Conservation (phyloP, 2,797 vertebrate species). For the Gorsachius magnificus region DNA sequence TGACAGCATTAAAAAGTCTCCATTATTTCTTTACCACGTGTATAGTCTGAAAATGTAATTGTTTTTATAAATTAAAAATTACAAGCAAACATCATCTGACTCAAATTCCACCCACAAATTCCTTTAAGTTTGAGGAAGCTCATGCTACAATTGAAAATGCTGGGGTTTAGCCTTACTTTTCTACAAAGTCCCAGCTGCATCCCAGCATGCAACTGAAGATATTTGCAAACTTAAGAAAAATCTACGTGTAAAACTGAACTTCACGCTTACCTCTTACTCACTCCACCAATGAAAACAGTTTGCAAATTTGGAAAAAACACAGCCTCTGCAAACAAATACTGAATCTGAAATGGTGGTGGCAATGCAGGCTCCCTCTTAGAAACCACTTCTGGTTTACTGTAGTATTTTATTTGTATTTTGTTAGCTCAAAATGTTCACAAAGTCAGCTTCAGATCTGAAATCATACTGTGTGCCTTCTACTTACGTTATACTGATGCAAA, state of each 20-base stretch:
- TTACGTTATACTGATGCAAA: conserved; percentile 91
- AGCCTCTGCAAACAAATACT: background rate
- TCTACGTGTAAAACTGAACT: background rate
- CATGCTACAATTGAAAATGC: background rate
- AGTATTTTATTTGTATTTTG: background rate
- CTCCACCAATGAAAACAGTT: background rate
- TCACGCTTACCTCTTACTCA: background rate
- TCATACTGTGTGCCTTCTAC: background rate
- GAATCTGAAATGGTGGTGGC: background rate
- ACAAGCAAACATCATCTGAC: background rate
- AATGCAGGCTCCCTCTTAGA: background rate
- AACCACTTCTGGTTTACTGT: background rate
- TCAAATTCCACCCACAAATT: background rate
- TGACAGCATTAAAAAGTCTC: background rate
- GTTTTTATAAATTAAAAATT: background rate
- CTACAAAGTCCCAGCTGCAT: background rate
- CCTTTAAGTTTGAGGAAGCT: background rate
- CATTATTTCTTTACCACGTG: background rate
- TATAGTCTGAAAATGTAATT: background rate
- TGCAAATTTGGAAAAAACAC: background rate
- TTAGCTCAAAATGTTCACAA: background rate
- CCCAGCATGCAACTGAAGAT: background rate
- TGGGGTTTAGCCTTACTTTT: background rate
- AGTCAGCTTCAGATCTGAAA: background rate
- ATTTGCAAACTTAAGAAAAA: background rate